A percentile compares a stretch with the other conserved stretches of the same genome.
These are phyloP conservation scores for Eilema sororculum DNA, from an alignment of 2,888 invertebrate genomes.

Conservation along the genomic window DNA sequence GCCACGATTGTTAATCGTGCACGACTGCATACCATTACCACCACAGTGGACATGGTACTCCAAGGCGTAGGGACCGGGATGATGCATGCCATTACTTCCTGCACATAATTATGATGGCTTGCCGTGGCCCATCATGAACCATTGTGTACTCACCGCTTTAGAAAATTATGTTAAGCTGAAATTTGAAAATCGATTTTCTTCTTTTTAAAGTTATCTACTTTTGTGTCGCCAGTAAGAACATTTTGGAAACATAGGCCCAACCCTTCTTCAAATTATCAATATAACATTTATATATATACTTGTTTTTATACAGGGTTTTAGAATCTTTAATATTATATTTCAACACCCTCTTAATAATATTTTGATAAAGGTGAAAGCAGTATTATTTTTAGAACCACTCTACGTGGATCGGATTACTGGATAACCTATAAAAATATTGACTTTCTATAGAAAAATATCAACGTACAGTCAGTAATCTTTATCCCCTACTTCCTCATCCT, in stretches of 20 bases:
- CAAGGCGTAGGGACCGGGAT: too few relatives aligned
- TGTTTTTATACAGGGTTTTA: background rate
- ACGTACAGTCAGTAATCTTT: background rate
- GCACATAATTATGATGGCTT: background rate
- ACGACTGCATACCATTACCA: background rate
- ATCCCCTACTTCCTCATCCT: background rate
- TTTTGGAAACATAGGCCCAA: background rate
- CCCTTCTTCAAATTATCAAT: background rate
- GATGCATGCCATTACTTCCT: background rate
- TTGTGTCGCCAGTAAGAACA: background rate
- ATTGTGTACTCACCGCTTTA: background rate
- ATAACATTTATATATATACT: background rate
- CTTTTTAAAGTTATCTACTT: background rate
- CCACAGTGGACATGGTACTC: too few relatives aligned
- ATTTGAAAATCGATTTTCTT: background rate
- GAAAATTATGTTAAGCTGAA: background rate
- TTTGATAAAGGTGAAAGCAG: background rate
- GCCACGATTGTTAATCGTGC: background rate
- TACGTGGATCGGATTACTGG: background rate
- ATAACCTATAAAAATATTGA: background rate
- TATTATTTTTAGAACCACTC: slow-evolving; percentile 4
- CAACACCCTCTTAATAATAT: background rate
- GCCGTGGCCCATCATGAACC: background rate
- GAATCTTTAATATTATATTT: background rate
- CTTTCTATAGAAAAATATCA: background rate